Base-by-base conservation (phyloP, 1,140 invertebrate species). In the Bombus impatiens region DNA sequence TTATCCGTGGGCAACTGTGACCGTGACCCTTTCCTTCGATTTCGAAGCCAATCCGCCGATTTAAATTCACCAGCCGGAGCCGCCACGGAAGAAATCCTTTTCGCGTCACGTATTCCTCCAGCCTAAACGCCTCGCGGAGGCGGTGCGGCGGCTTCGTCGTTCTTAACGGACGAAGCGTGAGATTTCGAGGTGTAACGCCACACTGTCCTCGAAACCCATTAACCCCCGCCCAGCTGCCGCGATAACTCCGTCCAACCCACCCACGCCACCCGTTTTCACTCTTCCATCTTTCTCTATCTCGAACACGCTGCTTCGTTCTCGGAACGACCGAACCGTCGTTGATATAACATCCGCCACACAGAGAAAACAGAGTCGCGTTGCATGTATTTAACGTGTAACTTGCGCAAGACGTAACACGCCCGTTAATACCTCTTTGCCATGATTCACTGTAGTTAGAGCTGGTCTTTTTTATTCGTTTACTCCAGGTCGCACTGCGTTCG, bases 121-220 rank as follows among this genome's bases (percentile, higher is more conserved):
- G 65, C 47, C 15, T 47, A 47, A 42, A 82, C 78, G 75, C 47
- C 15, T 47, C 5, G 59, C 28, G 82, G 68, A 84, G 80, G 62
- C 77, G 70, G 76, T 70, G 59, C 86, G 68, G 62, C 74, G 32
- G 68, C 59, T 71, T 76, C 84, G 44, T 89, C 76, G 77, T 89
- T 89, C 84, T 89, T 80, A 86, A 72, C 84, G 18, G 84, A 85
- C 86, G 88, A 78, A 78, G 74, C 88, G 86, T 71, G 78, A 90
- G 78, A 90, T 84, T 85, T 90, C 88, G 79, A 78, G 88, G 62
- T 90, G 85, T 89, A 90, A 87, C 88, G 78, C 78, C 78, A 80
- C 78, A 80, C 42, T 89, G 88, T 87, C 88, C 89, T 89, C 89
- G 79, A 90, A 86, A 90, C 88, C 89, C 76, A 89, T 90, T 90